Conservation (phyloP, 2,888 invertebrate species). For the Melangyna quadrimaculata region DNA sequence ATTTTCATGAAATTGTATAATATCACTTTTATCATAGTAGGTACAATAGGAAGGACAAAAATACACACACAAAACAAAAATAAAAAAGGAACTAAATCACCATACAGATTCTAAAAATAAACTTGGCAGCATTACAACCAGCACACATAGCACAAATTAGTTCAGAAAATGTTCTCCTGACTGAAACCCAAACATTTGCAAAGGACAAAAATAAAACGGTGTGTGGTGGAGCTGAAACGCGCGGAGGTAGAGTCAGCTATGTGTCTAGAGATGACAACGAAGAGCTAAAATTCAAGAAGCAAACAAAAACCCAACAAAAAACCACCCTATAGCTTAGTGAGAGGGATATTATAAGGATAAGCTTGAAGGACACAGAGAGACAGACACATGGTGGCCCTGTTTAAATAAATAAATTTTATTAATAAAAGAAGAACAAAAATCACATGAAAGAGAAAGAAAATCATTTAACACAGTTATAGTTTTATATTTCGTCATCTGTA, state of each 20-base stretch:
- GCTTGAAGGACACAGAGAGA: conserved; percentile 58
- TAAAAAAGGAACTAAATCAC: conserved; percentile 38
- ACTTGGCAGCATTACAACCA: conserved; percentile 53
- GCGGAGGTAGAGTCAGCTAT: background rate
- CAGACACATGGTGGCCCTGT: conserved; percentile 41
- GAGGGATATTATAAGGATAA: too few relatives aligned
- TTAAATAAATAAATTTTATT: conserved; percentile 13
- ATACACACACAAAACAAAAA: conserved; percentile 10
- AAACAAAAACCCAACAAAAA: conserved; percentile 30
- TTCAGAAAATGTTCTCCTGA: background rate
- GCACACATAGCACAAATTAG: conserved; percentile 54
- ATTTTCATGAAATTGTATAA: background rate
- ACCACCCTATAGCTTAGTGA: conserved; percentile 37
- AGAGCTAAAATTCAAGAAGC: conserved; percentile 56
- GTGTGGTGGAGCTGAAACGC: background rate
- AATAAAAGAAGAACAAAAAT: background rate
- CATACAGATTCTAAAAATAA: conserved; percentile 64
- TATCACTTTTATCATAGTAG: conserved; percentile 20
- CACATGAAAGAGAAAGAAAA: conserved; percentile 37
- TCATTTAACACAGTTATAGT: conserved; percentile 65
- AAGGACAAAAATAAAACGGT: conserved; percentile 1
- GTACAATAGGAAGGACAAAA: background rate
- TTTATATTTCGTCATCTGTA: conserved; percentile 42
- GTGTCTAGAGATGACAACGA: conserved; percentile 26
- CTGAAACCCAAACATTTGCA: conserved; percentile 35